phyloP scores from a whole-genome alignment of 2,113 vertebrate genomes.

The Ceuthmochares aereus region DNA sequence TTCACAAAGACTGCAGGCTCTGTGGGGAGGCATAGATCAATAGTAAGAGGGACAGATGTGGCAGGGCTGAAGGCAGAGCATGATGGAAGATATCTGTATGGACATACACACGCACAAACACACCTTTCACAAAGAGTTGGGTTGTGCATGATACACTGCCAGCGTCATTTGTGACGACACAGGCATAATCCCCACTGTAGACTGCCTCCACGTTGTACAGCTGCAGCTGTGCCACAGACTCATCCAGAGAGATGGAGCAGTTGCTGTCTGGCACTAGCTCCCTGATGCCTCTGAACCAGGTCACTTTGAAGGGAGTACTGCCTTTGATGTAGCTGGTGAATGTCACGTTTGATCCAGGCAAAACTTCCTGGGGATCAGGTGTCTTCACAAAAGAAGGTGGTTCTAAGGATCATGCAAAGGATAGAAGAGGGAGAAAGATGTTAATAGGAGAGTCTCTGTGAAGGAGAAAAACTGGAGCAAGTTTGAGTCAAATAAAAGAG shows the following conservation, averaged over 20 bases:
- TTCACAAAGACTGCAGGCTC: slow-evolving; percentile 95
- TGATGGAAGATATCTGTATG: background rate
- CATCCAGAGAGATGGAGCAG: slow-evolving; percentile 85
- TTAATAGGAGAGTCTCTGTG: background rate
- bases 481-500: background rate
- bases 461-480: background rate
- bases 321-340: slow-evolving; percentile 91
- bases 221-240: slow-evolving; percentile 84
- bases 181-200: slow-evolving; percentile 92
- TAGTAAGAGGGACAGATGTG: background rate
- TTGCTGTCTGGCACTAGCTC: slow-evolving; percentile 84
- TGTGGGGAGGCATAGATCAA: slow-evolving; percentile 63
- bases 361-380: slow-evolving; percentile 90
- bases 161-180: slow-evolving; percentile 91
- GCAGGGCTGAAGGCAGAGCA: background rate
- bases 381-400: slow-evolving; percentile 92
- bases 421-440: slow-evolving; percentile 3
- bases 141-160: slow-evolving; percentile 90
- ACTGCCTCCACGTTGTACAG: slow-evolving; percentile 82
- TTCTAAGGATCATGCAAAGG: slow-evolving; percentile 76
- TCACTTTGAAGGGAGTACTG: slow-evolving; percentile 90
- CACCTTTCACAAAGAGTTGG: slow-evolving; percentile 95
- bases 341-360: slow-evolving; percentile 85
- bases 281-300: slow-evolving; percentile 93
- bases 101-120: slow-evolving; percentile 28